Evolutionary conservation across 2,888 invertebrate genomes (phyloP), one percentile per base, ranked within the genome.

Genomic region (Pseudolycoriella hygida): DNA sequence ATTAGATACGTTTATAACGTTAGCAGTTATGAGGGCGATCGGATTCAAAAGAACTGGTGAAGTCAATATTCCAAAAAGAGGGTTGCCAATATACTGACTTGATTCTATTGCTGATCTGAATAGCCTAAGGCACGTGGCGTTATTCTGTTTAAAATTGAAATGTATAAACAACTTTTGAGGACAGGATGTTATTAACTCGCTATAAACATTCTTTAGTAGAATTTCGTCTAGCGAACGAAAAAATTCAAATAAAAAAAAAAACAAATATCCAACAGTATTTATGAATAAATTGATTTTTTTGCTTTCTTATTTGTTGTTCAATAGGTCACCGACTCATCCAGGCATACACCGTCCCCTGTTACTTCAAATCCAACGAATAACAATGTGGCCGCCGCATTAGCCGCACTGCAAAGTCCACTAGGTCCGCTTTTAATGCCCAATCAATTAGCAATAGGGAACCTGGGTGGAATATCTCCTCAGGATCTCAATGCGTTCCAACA

Each of bases 371-470:
- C 58, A 5, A 52, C 57, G 30, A 56, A 60, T 30, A 50, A 39
- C 18, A 52, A 50, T 48, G 47, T 54, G 3, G 51, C 49, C 17
- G 52, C 54, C 17, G 51, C 55, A 2, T 19, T 53, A 40, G 55
- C 57, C 2, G 57, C 58, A 1, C 48, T 60, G 1, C 59, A 58
- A 45, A 59, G 54, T 50, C 58, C 60, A 1, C 50, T 60, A 25
- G 55, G 56, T 10, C 57, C 60, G 17, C 47, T 60, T n/a, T 47
- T 60, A 17, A 46, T 60, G 20, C 61, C 60, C 48, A 59, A 59
- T 49, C 60, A 61, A 31, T 17, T 49, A 10, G 48, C 46, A 15
- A 47, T 63, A 2, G 54, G 53, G 3, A 53, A 58, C 47, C 54
- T 45, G 17, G 53, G 53, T 15, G 54, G 54, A 1, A 50, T 62